Evolutionary conservation across 2,888 invertebrate genomes (phyloP), one percentile per base, ranked within the genome.

Genomic region (Flabesymbios commensalis): DNA sequence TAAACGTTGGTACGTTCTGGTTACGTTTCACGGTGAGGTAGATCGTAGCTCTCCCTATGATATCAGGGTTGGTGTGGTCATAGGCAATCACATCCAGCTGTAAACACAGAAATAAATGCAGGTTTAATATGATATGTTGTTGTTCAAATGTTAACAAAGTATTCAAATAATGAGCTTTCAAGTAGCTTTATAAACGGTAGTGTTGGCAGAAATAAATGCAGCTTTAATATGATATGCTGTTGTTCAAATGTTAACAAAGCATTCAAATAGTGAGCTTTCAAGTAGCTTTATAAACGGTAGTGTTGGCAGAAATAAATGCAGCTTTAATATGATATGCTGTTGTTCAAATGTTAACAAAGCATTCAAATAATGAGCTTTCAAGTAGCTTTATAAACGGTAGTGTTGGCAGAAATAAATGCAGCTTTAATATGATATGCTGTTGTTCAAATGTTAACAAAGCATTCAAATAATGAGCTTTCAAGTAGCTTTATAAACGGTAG

Each of bases 1-100:
- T 19, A 51, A 78, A 75, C 3, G 42, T n/a, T 4, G 80, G 80
- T 10, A 49, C 32, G 57, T 74, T 74, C n/a, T 67, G 71, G 57
- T 79, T 79, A n/a, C 75, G 71, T 4, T n/a, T 64, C 3, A 80
- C 76, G 24, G 49, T 57, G 14, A 80, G 61, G 5, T 61, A 64
- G 3, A 78, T 75, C 24, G 63, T 59, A 24, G 69, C 65, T 29
- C 62, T 63, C 5, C 71, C 73, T 32, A 54, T 63, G 24, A 71
- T 59, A 10, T 62, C 45, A 4, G 78, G 78, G 22, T 72, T 73
- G 17, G 66, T 67, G 7, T 61, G 65, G 57, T 79, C 77, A 63
- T 72, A 78, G 4, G 76, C 76, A 24, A 56, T 61, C 7, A 78
- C 69, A 17, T 33, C 43, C 32, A 61, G 43, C 64, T 66, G 51